A percentile compares a stretch with the other conserved stretches of the same genome.
These are phyloP conservation scores for Atherinomorus stipes DNA, from an alignment of 2,113 vertebrate species.

Conservation along the genomic window DNA sequence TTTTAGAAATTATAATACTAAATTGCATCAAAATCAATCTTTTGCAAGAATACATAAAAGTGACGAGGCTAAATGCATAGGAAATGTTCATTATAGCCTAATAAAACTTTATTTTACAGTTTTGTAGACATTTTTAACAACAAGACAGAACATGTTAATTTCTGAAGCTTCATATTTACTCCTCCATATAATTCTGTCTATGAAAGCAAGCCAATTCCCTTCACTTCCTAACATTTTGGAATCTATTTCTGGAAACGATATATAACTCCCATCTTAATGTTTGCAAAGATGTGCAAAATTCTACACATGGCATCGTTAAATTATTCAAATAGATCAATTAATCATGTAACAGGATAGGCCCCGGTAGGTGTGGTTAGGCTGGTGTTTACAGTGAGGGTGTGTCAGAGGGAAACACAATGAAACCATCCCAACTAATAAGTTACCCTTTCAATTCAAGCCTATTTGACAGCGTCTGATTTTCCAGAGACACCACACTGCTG, in stretches of 20 bases:
- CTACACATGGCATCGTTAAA: conserved; percentile 7
- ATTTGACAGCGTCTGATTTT: conserved; percentile 4
- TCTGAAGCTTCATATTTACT: background rate
- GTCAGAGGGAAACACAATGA: background rate
- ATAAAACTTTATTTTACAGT: too few species aligned
- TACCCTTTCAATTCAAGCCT: background rate
- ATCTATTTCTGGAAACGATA: background rate
- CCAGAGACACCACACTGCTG: conserved; percentile 4
- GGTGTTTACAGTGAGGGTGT: conserved; percentile 9
- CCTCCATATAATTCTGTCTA: too few species aligned
- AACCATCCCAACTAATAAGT: background rate
- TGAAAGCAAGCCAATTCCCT: background rate
- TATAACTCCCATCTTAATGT: background rate
- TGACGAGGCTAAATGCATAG: too few species aligned
- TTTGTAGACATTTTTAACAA: background rate
- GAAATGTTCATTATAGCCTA: too few species aligned
- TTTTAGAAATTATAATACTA: too few species aligned
- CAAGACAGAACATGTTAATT: background rate
- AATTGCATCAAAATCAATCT: too few species aligned
- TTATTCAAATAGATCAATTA: conserved; percentile 22
- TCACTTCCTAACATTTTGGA: background rate
- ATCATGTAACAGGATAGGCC: conserved; percentile 9
- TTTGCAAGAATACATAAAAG: too few species aligned
- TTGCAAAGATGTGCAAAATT: conserved; percentile 2
- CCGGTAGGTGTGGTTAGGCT: conserved; percentile 14